Evolutionary conservation across 1,140 invertebrate species (phyloP).

Genomic region (Condylostylus longicornis): DNA sequence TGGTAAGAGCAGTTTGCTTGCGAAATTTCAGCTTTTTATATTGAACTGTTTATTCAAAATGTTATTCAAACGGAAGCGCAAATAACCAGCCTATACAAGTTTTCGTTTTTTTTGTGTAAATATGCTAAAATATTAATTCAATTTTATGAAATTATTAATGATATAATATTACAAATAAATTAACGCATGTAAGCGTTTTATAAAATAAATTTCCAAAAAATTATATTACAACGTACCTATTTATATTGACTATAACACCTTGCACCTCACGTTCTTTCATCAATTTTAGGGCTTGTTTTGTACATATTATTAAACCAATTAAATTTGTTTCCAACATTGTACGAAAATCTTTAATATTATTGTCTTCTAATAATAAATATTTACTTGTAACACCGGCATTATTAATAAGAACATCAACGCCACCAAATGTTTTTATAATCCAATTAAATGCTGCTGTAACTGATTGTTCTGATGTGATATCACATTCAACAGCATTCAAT

Average conservation of each 20-base stretch:
- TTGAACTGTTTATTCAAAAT: too few species aligned
- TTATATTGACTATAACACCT: slow-evolving; percentile 40
- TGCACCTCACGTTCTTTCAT: slow-evolving; percentile 36
- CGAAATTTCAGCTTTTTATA: too few species aligned
- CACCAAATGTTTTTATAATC: slow-evolving; percentile 41
- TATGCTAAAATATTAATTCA: too few species aligned
- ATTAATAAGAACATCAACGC: slow-evolving; percentile 52
- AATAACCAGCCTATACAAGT: too few species aligned
- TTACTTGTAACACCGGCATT: slow-evolving; percentile 40
- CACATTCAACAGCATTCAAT: slow-evolving; percentile 35
- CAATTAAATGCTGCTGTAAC: slow-evolving; percentile 45
- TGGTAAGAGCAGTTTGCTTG: too few species aligned
- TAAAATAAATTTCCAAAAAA: too few species aligned
- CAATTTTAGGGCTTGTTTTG: slow-evolving; percentile 38
- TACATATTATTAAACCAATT: slow-evolving; percentile 37
- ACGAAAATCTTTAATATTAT: slow-evolving; percentile 14
- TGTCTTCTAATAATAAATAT: slow-evolving; percentile 32
- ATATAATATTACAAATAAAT: too few species aligned
- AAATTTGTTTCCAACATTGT: slow-evolving; percentile 39
- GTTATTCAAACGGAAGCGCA: too few species aligned
- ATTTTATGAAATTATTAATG: too few species aligned
- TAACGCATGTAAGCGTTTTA: too few species aligned
- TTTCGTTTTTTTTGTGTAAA: too few species aligned
- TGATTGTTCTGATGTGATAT: slow-evolving; percentile 45
- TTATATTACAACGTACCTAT: slow-evolving; percentile 32